Percentiles rank a stretch among this genome's conserved stretches.
Evolutionary conservation across 2,888 invertebrate genomes (phyloP).

Genomic region (Orthonevra nobilis): DNA sequence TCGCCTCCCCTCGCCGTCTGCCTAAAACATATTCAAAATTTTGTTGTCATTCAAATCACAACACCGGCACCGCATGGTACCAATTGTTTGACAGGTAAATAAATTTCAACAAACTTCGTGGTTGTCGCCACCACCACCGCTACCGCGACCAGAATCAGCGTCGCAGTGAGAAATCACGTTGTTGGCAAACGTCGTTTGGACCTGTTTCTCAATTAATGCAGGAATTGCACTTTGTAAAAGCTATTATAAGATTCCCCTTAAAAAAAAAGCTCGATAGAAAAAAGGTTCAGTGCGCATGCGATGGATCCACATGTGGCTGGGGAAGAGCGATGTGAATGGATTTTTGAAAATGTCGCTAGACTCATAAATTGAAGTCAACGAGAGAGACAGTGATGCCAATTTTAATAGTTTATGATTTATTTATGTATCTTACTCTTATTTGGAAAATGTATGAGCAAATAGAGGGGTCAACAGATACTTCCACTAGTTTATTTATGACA

Average conservation of each 20-base stretch:
- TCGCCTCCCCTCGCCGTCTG: neutral
- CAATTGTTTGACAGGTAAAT: slow-evolving; percentile 50
- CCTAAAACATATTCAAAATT: slow-evolving; percentile 4
- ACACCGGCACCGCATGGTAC: slow-evolving; percentile 68
- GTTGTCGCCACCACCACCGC: neutral
- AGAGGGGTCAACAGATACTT: too few species aligned
- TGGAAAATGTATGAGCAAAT: too few species aligned
- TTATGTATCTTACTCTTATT: too few species aligned
- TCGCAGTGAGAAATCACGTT: slow-evolving; percentile 5
- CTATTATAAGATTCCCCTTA: neutral
- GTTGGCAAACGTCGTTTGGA: slow-evolving; percentile 25
- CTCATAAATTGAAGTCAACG: too few species aligned
- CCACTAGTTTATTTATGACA: too few species aligned
- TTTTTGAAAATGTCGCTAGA: too few species aligned
- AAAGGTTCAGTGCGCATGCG: neutral
- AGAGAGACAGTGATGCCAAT: too few species aligned
- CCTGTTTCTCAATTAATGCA: slow-evolving; percentile 48
- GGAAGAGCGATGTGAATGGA: too few species aligned
- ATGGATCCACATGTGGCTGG: too few species aligned
- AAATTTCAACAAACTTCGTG: slow-evolving; percentile 13
- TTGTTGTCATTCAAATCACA: slow-evolving; percentile 47
- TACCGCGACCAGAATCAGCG: neutral
- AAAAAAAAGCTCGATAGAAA: neutral
- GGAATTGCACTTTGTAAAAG: slow-evolving; percentile 25
- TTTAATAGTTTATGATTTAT: too few species aligned